A percentile compares a stretch with the other conserved stretches of the same genome.
Conservation (phyloP, 2,113 vertebrate genomes). For the Catharus bicknelli region DNA sequence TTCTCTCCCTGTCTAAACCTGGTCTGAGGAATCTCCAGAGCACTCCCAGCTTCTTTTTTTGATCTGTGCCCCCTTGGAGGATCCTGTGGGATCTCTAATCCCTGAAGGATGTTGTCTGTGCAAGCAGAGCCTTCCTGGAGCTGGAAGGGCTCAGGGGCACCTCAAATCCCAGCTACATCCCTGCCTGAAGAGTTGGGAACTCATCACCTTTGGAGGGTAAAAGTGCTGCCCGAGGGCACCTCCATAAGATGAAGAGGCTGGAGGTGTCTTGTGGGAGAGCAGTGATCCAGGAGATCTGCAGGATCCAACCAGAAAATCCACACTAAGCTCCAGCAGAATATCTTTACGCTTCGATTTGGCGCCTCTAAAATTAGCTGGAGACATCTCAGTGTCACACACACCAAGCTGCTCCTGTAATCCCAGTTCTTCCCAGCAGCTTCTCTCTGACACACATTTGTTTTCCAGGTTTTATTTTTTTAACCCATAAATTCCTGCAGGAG, state of each 20-base stretch:
- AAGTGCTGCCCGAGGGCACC: neutral
- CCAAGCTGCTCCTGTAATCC: constrained; percentile 51
- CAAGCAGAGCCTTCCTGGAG: neutral
- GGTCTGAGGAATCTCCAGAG: neutral
- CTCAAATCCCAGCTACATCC: neutral
- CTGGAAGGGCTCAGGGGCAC: neutral
- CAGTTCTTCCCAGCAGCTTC: constrained; percentile 30
- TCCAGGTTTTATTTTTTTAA: constrained; percentile 8
- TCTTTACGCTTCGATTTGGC: constrained; percentile 1
- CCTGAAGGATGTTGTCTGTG: neutral
- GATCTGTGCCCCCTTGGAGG: neutral
- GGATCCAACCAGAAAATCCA: constrained; percentile 16
- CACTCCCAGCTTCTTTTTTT: neutral
- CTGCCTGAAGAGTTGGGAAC: too few relatives aligned
- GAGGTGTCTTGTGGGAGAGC: neutral
- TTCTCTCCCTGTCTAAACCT: neutral
- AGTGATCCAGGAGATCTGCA: neutral
- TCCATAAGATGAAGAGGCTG: neutral
- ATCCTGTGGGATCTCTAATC: neutral
- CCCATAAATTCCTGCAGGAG: neutral
- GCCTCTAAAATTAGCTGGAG: constrained; percentile 33
- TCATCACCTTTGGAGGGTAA: neutral
- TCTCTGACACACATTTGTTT: constrained; percentile 43
- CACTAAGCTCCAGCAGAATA: neutral
- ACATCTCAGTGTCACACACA: constrained; percentile 30